These are phyloP conservation scores for Ectropis crepuscularia DNA, from an alignment of 2,888 invertebrate genomes.

Conservation along the genomic window DNA sequence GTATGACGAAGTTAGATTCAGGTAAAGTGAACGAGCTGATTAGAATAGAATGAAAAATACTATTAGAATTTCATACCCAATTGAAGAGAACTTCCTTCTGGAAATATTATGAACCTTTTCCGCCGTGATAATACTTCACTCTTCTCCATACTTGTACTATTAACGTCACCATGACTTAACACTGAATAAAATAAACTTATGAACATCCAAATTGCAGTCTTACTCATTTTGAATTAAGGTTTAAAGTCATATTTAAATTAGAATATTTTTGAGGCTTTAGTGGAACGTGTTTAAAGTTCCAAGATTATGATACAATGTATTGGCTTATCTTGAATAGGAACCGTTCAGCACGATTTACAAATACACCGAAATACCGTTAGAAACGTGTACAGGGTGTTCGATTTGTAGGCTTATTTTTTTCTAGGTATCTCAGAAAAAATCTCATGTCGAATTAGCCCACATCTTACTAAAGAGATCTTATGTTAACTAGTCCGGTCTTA, in stretches of 20 bases:
- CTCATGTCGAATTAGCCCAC: no score
- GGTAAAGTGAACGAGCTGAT: no score
- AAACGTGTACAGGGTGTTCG: constrained; percentile 27
- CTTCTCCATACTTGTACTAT: constrained; percentile 43
- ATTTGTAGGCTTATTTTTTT: no score
- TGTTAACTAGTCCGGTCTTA: no score
- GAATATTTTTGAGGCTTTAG: constrained; percentile 9
- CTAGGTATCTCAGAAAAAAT: no score
- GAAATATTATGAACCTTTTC: constrained; percentile 85
- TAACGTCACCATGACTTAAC: constrained; percentile 29
- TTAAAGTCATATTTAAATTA: background rate
- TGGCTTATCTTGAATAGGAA: constrained; percentile 42
- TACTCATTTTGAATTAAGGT: constrained; percentile 20
- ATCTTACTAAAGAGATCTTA: no score
- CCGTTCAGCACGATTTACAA: constrained; percentile 68
- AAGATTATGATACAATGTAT: constrained; percentile 40
- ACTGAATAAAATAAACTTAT: constrained; percentile 31
- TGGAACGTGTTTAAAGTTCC: constrained; percentile 22
- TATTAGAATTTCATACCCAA: constrained; percentile 70
- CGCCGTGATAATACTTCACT: constrained; percentile 74
- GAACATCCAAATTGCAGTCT: background rate
- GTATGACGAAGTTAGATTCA: no score
- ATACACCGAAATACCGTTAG: constrained; percentile 48
- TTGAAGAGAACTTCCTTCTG: constrained; percentile 86
- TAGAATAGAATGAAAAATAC: no score